Percentiles rank a stretch among this genome's conserved stretches.
Evolutionary conservation across 1,140 invertebrate species (phyloP).

Genomic region (Pseudomyrmex pallidus): DNA sequence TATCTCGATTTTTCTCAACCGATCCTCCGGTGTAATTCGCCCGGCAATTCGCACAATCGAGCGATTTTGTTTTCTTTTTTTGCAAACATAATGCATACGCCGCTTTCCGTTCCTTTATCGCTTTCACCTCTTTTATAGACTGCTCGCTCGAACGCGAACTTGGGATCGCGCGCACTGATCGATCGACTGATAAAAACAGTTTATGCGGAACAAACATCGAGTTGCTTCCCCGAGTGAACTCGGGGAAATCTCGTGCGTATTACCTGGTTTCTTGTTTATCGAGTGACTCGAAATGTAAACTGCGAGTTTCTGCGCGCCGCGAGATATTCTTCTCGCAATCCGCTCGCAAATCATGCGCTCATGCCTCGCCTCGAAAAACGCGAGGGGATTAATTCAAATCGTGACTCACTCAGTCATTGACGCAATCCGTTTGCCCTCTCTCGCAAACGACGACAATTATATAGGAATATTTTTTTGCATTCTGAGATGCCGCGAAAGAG

Average conservation of each 20-base stretch:
- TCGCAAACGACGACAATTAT: slow-evolving; percentile 11
- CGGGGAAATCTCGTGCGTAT: background rate
- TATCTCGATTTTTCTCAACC: background rate
- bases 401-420: slow-evolving; percentile 62
- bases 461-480: slow-evolving; percentile 20
- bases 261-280: slow-evolving; percentile 8
- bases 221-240: slow-evolving; percentile 18
- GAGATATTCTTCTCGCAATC: background rate
- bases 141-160: background rate
- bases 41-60: slow-evolving; percentile 6
- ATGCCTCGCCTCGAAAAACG: slow-evolving; percentile 49
- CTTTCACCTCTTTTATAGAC: slow-evolving; percentile 64
- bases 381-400: slow-evolving; percentile 57
- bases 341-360: slow-evolving; percentile 51
- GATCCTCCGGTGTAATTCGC: slow-evolving; percentile 15
- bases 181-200: slow-evolving; percentile 7
- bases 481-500: background rate
- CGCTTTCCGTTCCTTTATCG: slow-evolving; percentile 60
- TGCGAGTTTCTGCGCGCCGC: slow-evolving; percentile 4
- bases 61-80: slow-evolving; percentile 32
- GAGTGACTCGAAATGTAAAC: slow-evolving; percentile 18
- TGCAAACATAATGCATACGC: background rate
- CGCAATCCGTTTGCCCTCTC: slow-evolving; percentile 46
- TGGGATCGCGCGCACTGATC: background rate
- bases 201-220: background rate